These are phyloP conservation scores for Calameuta filiformis DNA, from an alignment of 2,888 invertebrate species.

Conservation along the genomic window DNA sequence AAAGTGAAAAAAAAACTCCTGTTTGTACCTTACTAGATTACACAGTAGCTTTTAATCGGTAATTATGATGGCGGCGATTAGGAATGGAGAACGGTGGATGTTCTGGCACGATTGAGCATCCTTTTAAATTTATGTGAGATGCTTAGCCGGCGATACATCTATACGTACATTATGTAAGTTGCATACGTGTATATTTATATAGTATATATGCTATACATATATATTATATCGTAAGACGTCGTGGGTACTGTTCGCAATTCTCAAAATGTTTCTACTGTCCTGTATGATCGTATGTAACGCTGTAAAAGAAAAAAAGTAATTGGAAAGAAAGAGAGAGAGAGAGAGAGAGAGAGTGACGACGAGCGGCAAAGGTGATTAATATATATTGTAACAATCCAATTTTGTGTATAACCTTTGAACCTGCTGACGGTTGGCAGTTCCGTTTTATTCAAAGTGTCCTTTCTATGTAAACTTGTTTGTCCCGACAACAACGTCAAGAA, in stretches of 20 bases:
- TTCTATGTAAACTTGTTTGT: constrained; percentile 63
- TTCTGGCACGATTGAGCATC: background rate
- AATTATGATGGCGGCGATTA: background rate
- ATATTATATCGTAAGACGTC: constrained; percentile 20
- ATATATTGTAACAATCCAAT: constrained; percentile 38
- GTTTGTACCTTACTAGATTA: constrained; percentile 58
- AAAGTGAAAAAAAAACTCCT: constrained; percentile 44
- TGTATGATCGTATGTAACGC: constrained; percentile 39
- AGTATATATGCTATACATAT: constrained; percentile 14
- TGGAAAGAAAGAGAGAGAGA: background rate
- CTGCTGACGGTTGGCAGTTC: constrained; percentile 53
- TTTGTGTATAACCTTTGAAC: constrained; percentile 51
- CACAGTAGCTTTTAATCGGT: constrained; percentile 1
- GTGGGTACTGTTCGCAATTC: constrained; percentile 29
- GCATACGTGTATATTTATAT: no score
- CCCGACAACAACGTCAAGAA: constrained; percentile 39
- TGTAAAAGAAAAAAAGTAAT: constrained; percentile 30
- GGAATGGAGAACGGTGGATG: background rate
- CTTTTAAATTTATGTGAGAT: constrained; percentile 20
- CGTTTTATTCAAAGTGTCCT: constrained; percentile 64
- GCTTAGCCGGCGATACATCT: constrained; percentile 29
- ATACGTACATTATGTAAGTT: constrained; percentile 5
- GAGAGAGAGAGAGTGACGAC: constrained; percentile 5
- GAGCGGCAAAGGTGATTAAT: constrained; percentile 23
- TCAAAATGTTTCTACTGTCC: constrained; percentile 15